Conservation (phyloP, 2,797 vertebrate species). For the Arctocebus calabarensis region DNA sequence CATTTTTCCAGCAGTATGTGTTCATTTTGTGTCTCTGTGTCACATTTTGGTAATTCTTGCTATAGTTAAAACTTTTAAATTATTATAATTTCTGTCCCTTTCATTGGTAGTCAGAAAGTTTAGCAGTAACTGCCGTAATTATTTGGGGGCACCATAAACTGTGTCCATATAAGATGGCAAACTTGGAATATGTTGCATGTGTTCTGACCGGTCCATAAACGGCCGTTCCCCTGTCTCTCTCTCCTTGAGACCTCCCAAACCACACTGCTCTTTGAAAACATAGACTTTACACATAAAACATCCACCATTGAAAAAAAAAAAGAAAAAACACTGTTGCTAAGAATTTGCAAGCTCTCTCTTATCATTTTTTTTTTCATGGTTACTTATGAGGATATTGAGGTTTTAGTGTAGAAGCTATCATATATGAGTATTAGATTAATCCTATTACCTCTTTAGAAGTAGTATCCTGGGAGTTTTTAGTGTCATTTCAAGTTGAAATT, state of each 20-base stretch:
- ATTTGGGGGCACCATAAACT: neutral
- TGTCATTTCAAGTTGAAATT: slow-evolving; percentile 37
- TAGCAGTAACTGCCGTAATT: neutral
- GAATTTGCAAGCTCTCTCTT: neutral
- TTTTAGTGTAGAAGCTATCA: neutral
- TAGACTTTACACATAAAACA: neutral
- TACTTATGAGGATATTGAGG: neutral
- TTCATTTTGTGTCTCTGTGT: neutral
- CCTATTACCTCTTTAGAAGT: neutral
- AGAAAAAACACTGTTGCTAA: neutral
- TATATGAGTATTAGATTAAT: neutral
- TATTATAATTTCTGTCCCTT: neutral
- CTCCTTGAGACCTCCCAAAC: neutral
- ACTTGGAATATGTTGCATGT: neutral
- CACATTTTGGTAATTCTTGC: neutral
- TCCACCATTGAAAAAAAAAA: too few species aligned
- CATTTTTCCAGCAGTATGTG: neutral
- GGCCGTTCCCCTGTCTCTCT: neutral
- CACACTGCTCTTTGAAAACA: neutral
- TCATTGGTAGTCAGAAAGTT: neutral
- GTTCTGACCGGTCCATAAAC: neutral
- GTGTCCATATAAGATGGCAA: neutral
- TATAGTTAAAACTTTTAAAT: neutral
- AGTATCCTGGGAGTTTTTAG: neutral
- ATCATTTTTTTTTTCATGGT: neutral